These are phyloP conservation scores for Sternotherus odoratus DNA, from an alignment of 2,797 vertebrate species.

Conservation along the genomic window DNA sequence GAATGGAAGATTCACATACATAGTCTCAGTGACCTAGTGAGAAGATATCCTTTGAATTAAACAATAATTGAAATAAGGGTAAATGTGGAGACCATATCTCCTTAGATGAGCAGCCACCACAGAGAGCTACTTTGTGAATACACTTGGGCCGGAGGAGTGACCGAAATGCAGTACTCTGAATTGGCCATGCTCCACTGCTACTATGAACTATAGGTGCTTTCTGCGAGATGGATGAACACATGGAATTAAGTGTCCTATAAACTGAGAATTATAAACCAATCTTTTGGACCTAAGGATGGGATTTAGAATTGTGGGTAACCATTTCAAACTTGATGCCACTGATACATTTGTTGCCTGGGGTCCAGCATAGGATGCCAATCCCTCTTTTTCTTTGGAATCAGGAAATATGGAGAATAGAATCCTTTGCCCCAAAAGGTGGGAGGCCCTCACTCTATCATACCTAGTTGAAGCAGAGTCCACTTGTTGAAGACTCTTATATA, in stretches of 20 bases:
- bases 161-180: neutral
- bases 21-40: no score
- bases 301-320: neutral
- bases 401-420: neutral
- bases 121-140: neutral
- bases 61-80: no score
- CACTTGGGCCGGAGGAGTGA: neutral
- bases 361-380: neutral
- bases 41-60: no score
- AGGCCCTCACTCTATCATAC: neutral
- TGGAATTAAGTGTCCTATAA: neutral
- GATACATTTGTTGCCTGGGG: neutral
- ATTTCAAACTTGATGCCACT: no score
- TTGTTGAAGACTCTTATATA: neutral
- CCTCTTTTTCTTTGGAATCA: neutral
- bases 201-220: neutral
- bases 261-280: neutral
- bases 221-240: neutral
- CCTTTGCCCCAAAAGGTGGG: neutral
- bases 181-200: neutral
- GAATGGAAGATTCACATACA: no score
- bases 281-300: neutral
- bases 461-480: neutral
- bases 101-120: neutral
- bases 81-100: neutral